A percentile compares a stretch with the other conserved stretches of the same genome.
phyloP scores from a whole-genome alignment of 2,888 invertebrate genomes.

The Cyrtodaria siliqua region DNA sequence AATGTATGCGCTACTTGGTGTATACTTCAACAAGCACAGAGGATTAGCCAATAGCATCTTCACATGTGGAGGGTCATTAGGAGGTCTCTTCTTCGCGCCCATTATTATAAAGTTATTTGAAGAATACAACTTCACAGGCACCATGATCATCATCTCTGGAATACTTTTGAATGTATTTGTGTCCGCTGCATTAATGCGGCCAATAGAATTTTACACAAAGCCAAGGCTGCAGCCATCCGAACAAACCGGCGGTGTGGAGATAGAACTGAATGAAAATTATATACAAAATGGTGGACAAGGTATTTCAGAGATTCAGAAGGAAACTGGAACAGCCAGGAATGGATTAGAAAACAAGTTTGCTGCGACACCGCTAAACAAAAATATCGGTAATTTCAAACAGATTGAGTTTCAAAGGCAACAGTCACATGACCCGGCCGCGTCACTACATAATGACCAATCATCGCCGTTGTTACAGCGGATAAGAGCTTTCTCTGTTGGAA shows the following conservation, averaged over 20 bases:
- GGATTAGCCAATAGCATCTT: slow-evolving; percentile 53
- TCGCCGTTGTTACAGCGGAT: slow-evolving; percentile 9
- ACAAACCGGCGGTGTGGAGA: too few relatives aligned
- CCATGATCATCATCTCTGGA: slow-evolving; percentile 34
- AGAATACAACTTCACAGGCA: slow-evolving; percentile 29
- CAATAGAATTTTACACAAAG: slow-evolving; percentile 22
- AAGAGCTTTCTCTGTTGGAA: background rate
- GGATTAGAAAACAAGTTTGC: too few relatives aligned
- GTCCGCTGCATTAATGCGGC: slow-evolving; percentile 29
- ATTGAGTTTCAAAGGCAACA: background rate
- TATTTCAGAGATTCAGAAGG: too few relatives aligned
- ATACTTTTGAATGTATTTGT: slow-evolving; percentile 18
- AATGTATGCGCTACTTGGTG: slow-evolving; percentile 31
- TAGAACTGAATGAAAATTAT: too few relatives aligned
- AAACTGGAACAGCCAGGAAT: too few relatives aligned
- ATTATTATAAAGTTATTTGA: slow-evolving; percentile 33
- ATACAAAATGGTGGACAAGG: too few relatives aligned
- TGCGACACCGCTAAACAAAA: too few relatives aligned
- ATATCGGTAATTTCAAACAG: too few relatives aligned
- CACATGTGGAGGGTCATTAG: slow-evolving; percentile 26
- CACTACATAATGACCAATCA: background rate
- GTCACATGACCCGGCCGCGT: slow-evolving; percentile 23
- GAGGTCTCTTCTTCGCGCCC: slow-evolving; percentile 46
- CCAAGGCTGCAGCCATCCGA: background rate
- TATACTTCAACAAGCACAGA: slow-evolving; percentile 44